phyloP scores from a whole-genome alignment of 30 jellyfish, hydroid and myxozoan species.

The Turritopsis rubra region DNA sequence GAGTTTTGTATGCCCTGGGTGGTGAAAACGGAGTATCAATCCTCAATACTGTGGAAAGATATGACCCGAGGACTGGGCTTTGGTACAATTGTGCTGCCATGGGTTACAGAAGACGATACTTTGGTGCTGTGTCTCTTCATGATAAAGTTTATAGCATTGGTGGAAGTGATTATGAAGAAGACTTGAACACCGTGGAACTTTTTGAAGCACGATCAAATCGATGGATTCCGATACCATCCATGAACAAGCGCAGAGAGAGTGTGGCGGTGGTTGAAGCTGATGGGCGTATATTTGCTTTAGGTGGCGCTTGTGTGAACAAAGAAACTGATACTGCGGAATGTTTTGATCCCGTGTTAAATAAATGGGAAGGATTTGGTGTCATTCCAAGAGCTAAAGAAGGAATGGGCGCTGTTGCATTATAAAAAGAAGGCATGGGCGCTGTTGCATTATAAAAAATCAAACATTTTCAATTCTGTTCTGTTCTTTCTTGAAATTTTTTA shows the following conservation, averaged over 20 bases:
- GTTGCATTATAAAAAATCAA: neutral
- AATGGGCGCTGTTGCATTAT: constrained; percentile 47
- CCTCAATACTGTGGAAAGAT: constrained; percentile 57
- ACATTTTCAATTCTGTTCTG: neutral
- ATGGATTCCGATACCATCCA: constrained; percentile 65
- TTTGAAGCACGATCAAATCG: constrained; percentile 72
- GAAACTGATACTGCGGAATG: constrained; percentile 47
- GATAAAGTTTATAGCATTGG: constrained; percentile 48
- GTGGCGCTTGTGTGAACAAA: constrained; percentile 58
- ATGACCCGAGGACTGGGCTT: constrained; percentile 64
- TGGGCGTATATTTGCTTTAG: constrained; percentile 47
- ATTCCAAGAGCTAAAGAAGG: constrained; percentile 54
- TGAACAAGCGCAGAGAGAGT: constrained; percentile 55
- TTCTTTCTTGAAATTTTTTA: neutral
- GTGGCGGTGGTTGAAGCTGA: constrained; percentile 57
- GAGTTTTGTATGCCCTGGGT: constrained; percentile 53
- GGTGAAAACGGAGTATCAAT: constrained; percentile 76
- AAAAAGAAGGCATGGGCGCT: neutral
- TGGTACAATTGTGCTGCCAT: constrained; percentile 54
- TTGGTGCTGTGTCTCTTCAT: constrained; percentile 54
- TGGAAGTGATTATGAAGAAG: constrained; percentile 62
- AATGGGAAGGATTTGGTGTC: constrained; percentile 51
- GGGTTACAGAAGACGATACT: constrained; percentile 63
- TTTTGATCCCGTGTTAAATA: constrained; percentile 54
- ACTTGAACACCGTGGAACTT: constrained; percentile 48